Evolutionary conservation across 2,888 invertebrate genomes (phyloP).

Genomic region (Plagiodera versicolora): DNA sequence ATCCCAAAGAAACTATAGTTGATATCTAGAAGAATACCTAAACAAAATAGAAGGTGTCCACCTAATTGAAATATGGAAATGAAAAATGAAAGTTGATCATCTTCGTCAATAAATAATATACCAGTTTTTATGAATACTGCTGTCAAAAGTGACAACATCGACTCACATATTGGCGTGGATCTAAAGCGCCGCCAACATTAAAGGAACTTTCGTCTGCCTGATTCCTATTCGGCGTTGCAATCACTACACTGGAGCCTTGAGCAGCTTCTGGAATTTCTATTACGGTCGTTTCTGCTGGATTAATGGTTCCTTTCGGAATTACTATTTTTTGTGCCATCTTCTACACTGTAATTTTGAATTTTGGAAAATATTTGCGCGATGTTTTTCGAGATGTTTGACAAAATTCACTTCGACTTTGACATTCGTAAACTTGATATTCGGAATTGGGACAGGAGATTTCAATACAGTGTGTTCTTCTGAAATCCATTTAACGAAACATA

Average conservation of each 20-base stretch:
- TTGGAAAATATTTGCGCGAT: not conserved
- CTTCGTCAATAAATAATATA: too few species aligned
- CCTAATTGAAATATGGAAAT: too few species aligned
- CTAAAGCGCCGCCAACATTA: not conserved
- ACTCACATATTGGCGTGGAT: not conserved
- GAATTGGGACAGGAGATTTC: not conserved
- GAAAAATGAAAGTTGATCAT: too few species aligned
- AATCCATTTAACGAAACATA: too few species aligned
- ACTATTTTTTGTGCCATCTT: constrained; percentile 40
- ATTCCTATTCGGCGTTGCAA: constrained; percentile 30
- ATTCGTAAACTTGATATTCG: not conserved
- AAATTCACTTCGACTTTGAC: constrained; percentile 4
- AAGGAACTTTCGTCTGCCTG: not conserved
- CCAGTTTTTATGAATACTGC: too few species aligned
- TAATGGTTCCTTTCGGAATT: constrained; percentile 46
- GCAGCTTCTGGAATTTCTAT: constrained; percentile 45
- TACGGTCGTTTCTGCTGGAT: constrained; percentile 45
- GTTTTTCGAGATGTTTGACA: not conserved
- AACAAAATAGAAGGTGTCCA: too few species aligned
- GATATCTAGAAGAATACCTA: too few species aligned
- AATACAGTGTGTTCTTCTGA: not conserved
- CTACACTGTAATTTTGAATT: constrained; percentile 3
- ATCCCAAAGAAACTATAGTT: too few species aligned
- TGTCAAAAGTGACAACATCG: too few species aligned
- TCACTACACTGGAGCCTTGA: constrained; percentile 41